Base-by-base conservation (phyloP, 2,113 vertebrate species). In the Macrotis lagotis region DNA sequence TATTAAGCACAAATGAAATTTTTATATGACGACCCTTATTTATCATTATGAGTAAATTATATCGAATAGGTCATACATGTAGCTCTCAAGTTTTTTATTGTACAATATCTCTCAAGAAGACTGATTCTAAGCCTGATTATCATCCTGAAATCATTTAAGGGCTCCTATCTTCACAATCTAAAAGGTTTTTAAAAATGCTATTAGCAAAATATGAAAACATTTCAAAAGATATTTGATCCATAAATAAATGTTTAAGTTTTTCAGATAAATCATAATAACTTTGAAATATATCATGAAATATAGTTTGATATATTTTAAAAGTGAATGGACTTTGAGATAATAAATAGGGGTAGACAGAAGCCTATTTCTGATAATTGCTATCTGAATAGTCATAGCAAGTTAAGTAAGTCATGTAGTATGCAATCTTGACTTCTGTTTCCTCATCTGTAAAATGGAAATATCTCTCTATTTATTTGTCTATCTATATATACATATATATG, bases 1-100 rank as follows among this genome's bases (percentile, higher is more conserved):
- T 96, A 96, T 59, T 96, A 92, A 97, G 92, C 48, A 52, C 90
- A 98, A 96, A 97, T 98, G 96, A 98, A 94, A 97, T 91, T 98
- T 98, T 98, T 93, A 95, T 96, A 59, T 92, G 91, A 95, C 88
- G 14, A 28, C 96, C 91, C 59, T 98, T 97, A 90, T 97, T 98
- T 93, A 97, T 97, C 66, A 91, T 94, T 94, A 94, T 90, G 52
- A 95, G 55, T 96, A 97, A 98, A 98, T 97, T 97, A 89, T 92
- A 95, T 93, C 48, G 92, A 96, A 93, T 90, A 94, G 96, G 96
- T 97, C 50, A 95, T 88, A 96, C 91, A 89, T 44, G 48, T 92
- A 95, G 9, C 37, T 51, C 51, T 93, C 90, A 94, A 96, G 51
- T 96, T 98, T 97, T 37, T 93, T 95, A 94, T 10, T 83, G 66